Evolutionary conservation across 2,888 invertebrate genomes (phyloP).

Genomic region (Globia sparganii): DNA sequence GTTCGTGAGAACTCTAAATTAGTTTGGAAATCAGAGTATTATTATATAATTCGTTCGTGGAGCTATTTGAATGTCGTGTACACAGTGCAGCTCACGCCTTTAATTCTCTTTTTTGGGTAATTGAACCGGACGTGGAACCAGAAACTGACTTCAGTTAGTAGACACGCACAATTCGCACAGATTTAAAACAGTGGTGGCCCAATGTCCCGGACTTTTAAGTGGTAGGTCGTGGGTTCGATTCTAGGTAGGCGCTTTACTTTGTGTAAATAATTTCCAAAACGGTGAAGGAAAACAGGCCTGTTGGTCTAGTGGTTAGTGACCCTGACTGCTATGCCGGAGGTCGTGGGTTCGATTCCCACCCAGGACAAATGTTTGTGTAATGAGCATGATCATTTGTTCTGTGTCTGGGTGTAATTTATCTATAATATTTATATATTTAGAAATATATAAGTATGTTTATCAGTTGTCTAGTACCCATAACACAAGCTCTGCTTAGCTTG

Average conservation of each 20-base stretch:
- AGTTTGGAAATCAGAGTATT: constrained; percentile 65
- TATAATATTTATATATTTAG: no score
- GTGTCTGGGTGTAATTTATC: no score
- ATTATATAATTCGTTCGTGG: constrained; percentile 61
- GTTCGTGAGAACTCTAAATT: constrained; percentile 75
- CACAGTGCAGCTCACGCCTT: constrained; percentile 8
- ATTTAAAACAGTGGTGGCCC: no score
- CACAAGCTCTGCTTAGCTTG: no score
- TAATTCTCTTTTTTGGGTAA: constrained; percentile 22
- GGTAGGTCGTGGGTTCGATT: not conserved
- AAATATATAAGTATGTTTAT: no score
- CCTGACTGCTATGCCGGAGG: no score
- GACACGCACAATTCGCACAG: not conserved
- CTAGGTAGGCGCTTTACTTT: not conserved
- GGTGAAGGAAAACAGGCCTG: not conserved
- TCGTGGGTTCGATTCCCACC: no score
- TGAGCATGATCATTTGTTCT: no score
- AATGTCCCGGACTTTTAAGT: no score
- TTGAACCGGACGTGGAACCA: constrained; percentile 10
- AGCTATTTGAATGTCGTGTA: constrained; percentile 49
- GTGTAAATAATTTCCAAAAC: not conserved
- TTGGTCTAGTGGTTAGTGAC: no score
- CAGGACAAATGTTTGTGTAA: no score
- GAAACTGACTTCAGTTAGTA: not conserved
- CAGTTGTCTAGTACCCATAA: no score